Evolutionary conservation across 1,140 invertebrate species (phyloP), one percentile per base, ranked within the genome.

Genomic region (Drosophila pseudoananassae): DNA sequence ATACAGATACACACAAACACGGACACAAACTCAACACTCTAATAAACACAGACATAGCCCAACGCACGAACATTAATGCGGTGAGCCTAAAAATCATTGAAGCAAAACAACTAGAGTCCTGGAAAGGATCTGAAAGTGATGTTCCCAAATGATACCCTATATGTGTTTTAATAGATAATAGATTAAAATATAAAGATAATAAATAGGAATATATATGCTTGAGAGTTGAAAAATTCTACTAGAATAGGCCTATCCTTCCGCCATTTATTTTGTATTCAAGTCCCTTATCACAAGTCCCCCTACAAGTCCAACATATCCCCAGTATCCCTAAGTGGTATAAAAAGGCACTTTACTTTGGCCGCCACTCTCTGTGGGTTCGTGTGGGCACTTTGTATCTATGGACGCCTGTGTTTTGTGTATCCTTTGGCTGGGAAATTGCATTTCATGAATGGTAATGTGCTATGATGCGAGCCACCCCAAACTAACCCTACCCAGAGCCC

Each of bases 361-460:
- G 25, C 36, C 56, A 38, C 29, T 31, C 47, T 60, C 55, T 56
- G 29, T 70, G 38, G 38, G 12, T 14, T 40, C 38, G 46, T 57
- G 25, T 47, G 45, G 58, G 50, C 56, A 74, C 58, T 71, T 79
- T 80, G 68, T 81, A 57, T 69, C 60, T 61, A 38, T 71, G 73
- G 8, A 63, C 54, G 72, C 46, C 33, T 49, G 63, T 63, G 63
- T 56, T 66, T 56, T 79, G 76, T 56, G 77, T 84, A 73, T 84
- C 69, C 82, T 84, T 74, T 81, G 70, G 81, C 77, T 77, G 74
- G 49, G 82, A 87, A 81, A 87, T 85, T 85, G 81, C 81, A 85
- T 87, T 85, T 87, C 81, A 85, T 85, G 81, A 85, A 85, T 85
- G 81, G 82, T 85, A 85, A 85, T 85, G 81, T 85, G 82, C 77